Percentiles rank a stretch among this genome's conserved stretches.
phyloP scores from a whole-genome alignment of 2,113 vertebrate genomes.

The Dolichallabes microphthalmus region DNA sequence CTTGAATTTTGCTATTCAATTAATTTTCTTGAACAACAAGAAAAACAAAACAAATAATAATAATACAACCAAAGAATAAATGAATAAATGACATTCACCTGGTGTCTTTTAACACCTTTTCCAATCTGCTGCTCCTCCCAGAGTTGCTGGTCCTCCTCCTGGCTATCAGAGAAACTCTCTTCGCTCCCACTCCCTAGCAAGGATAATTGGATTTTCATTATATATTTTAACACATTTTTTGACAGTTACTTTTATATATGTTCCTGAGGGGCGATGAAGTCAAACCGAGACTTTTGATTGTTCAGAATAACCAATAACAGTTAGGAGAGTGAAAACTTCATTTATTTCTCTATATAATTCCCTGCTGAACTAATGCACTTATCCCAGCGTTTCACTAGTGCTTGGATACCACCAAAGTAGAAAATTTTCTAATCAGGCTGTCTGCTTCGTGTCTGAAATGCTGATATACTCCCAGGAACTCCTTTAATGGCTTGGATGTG shows the following conservation, averaged over 20 bases:
- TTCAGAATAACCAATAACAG: too few species aligned
- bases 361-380: too few species aligned
- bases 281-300: too few species aligned
- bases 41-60: not conserved
- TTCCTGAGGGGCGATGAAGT: not conserved
- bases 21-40: not conserved
- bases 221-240: not conserved
- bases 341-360: too few species aligned
- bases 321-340: too few species aligned
- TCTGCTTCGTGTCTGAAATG: too few species aligned
- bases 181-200: slow-evolving; percentile 67
- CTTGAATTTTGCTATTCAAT: not conserved
- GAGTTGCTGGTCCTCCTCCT: slow-evolving; percentile 75
- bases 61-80: not conserved
- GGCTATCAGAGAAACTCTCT: slow-evolving; percentile 64
- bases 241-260: not conserved
- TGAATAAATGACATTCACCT: slow-evolving; percentile 64
- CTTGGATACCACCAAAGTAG: too few species aligned
- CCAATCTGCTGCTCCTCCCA: slow-evolving; percentile 92
- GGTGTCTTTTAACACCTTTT: slow-evolving; percentile 80
- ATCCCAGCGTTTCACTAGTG: too few species aligned
- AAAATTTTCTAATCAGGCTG: too few species aligned
- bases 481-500: too few species aligned
- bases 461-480: too few species aligned
- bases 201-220: not conserved